A percentile compares a stretch with the other conserved stretches of the same genome.
phyloP scores from a whole-genome alignment of 2,888 invertebrate genomes.

The Lagria hirta region DNA sequence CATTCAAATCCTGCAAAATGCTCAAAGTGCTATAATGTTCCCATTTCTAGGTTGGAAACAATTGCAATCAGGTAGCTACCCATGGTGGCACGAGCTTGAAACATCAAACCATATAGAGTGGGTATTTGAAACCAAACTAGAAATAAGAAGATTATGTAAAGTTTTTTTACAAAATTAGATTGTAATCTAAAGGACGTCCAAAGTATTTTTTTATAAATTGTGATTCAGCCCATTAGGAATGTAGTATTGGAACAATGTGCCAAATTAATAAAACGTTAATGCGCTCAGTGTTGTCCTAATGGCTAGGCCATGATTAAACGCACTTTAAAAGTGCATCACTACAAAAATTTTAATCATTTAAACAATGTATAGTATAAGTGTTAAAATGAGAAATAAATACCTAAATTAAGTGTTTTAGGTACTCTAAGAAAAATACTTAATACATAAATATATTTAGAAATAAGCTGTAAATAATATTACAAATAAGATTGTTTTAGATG shows the following conservation, averaged over 20 bases:
- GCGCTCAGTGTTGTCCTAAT: conserved; percentile 45
- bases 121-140: no score
- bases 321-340: conserved; percentile 53
- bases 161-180: no score
- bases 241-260: conserved; percentile 37
- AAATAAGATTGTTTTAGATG: conserved; percentile 37
- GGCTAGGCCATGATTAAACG: conserved; percentile 50
- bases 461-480: conserved; percentile 38
- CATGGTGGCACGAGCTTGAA: no score
- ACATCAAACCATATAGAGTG: no score
- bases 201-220: no score
- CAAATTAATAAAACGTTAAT: conserved; percentile 35
- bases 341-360: conserved; percentile 43
- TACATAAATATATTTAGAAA: conserved; percentile 25
- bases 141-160: no score
- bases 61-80: no score
- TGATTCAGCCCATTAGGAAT: no score
- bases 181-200: no score
- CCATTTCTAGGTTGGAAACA: no score
- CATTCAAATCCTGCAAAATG: no score
- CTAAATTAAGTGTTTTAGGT: conserved; percentile 43
- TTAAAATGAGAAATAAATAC: conserved; percentile 31
- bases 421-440: conserved; percentile 23
- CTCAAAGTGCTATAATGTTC: no score
- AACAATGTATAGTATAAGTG: conserved; percentile 46